Conservation (phyloP, 2,113 vertebrate genomes). For the Cavia aperea region DNA sequence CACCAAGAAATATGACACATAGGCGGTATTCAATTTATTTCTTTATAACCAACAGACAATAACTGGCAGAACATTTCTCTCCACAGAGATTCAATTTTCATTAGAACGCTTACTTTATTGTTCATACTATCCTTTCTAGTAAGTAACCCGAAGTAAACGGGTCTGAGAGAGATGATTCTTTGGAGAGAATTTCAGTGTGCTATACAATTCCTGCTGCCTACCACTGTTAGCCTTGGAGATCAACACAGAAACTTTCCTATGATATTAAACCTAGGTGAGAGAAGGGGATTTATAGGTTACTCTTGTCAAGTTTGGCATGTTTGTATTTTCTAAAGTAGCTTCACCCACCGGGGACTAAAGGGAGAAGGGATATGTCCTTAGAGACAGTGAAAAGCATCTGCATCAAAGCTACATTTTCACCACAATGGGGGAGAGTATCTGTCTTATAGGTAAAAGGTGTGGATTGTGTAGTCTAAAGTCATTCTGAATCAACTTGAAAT, state of each 20-base stretch:
- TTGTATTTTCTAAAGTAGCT: neutral
- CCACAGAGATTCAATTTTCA: conserved; percentile 60
- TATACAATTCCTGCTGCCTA: neutral
- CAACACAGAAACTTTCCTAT: neutral
- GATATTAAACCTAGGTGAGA: neutral
- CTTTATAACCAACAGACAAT: conserved; percentile 60
- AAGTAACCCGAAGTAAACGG: conserved; percentile 50
- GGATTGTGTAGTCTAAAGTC: neutral
- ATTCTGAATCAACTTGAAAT: neutral
- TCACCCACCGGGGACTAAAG: neutral
- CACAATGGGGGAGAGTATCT: neutral
- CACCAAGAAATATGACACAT: conserved; percentile 31
- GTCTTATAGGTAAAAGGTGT: neutral
- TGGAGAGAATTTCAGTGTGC: conserved; percentile 4
- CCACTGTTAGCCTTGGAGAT: neutral
- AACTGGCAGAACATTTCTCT: conserved; percentile 28
- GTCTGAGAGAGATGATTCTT: neutral
- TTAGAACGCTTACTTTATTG: conserved; percentile 42
- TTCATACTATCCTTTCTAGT: conserved; percentile 46
- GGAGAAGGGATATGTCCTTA: neutral
- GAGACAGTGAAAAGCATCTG: neutral
- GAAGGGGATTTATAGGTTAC: neutral
- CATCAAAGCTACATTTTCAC: neutral
- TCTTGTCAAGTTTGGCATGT: neutral
- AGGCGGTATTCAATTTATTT: conserved; percentile 56